Evolutionary conservation across 2,113 vertebrate species (phyloP), one percentile per base, ranked within the genome.

Genomic region (Thamnophis sirtalis): DNA sequence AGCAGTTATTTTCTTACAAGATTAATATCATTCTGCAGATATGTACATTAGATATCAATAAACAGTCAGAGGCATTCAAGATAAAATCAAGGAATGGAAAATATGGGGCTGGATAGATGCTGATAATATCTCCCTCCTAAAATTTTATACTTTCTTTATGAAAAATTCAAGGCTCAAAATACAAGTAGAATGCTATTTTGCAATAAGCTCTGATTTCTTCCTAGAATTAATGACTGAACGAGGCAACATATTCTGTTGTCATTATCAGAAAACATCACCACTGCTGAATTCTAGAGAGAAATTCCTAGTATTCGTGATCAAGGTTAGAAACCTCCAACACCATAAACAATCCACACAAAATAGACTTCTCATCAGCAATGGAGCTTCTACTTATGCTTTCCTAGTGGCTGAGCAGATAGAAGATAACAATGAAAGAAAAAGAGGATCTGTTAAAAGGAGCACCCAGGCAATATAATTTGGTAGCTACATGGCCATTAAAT

Each of bases 1-100:
- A 94, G 94, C 95, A 97, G 97, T 97, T 97, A 97, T 97, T 97
- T 97, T 98, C 95, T 94, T 97, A 92, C 63, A 92, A 89, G 92
- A 96, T 96, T 97, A 96, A 95, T 93, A 96, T 95, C 94, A 95
- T 93, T 97, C 95, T 96, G 94, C 93, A 96, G 95, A 97, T 95
- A 93, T 94, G 89, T 94, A 94, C 95, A 94, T 95, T 96, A 95
- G 95, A 97, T 95, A 90, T 95, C 96, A 96, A 95, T 94, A 95
- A 95, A 93, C 86, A 93, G 93, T 95, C 95, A 96, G 93, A 6
- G 95, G 93, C 95, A 91, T 38, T 56, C 15, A 85, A 56, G 38
- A 9, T 58, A 48, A 88, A 92, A 92, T 68, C 90, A 87, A 95
- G 93, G 92, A 91, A 93, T 84, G 91, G 90, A 28, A 7, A 86